Evolutionary conservation across 1,140 invertebrate species (phyloP), one percentile per base, ranked within the genome.

Genomic region (Rhyzopertha dominica): DNA sequence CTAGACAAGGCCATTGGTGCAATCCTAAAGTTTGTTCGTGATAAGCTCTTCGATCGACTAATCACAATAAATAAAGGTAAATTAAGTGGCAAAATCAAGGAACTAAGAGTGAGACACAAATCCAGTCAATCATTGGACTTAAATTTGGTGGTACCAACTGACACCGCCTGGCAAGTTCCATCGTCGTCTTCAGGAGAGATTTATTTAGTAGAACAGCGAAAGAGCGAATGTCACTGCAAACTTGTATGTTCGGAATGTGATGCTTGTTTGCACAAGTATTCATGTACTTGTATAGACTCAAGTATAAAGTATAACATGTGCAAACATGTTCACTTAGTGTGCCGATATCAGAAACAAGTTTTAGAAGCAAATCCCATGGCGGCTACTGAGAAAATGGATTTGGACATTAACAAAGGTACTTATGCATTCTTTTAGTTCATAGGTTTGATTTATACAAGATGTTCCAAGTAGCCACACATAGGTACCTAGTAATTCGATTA

Each of bases 311-410:
- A 35, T 31, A 50, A 50, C 17, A 50, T 50, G 48, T 50, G 47
- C 25, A 49, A 45, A 25, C 41, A 49, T 23, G 45, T 49, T 23
- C 47, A 49, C n/a, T n/a, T n/a, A n/a, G n/a, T n/a, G n/a, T n/a
- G n/a, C n/a, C n/a, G n/a, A n/a, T n/a, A n/a, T n/a, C n/a, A n/a
- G n/a, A n/a, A n/a, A n/a, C n/a, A n/a, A n/a, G n/a, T n/a, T n/a
- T n/a, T n/a, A n/a, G n/a, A n/a, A n/a, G n/a, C n/a, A n/a, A n/a
- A n/a, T n/a, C n/a, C n/a, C n/a, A n/a, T n/a, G n/a, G n/a, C n/a
- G n/a, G n/a, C n/a, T n/a, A n/a, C n/a, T n/a, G n/a, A n/a, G n/a
- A n/a, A n/a, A n/a, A n/a, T n/a, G n/a, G n/a, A n/a, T n/a, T n/a
- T n/a, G n/a, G n/a, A n/a, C n/a, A n/a, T n/a, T n/a, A n/a, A n/a